Conservation (phyloP, 1,140 invertebrate genomes). For the Saxidomus purpurata region DNA sequence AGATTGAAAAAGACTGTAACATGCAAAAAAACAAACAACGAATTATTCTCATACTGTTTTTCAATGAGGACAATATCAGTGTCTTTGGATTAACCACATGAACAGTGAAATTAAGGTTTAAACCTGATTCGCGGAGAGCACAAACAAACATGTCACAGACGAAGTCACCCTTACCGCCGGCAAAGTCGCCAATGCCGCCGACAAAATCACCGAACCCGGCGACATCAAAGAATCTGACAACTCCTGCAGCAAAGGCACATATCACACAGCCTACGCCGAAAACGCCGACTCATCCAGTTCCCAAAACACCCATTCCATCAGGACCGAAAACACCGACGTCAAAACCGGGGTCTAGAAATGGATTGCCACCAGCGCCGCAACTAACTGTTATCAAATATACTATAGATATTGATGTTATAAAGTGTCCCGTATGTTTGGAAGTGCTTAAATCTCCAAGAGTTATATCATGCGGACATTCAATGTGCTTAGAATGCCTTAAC, state of each 20-base stretch:
- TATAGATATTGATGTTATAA: slow-evolving; percentile 57
- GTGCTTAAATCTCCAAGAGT: slow-evolving; percentile 63
- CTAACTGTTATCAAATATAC: slow-evolving; percentile 24
- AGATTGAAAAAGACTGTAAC: no score
- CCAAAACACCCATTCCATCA: neutral
- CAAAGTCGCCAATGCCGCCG: neutral
- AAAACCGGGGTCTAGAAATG: slow-evolving; percentile 38
- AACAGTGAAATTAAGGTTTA: no score
- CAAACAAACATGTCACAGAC: neutral
- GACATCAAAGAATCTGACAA: neutral
- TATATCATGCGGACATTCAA: slow-evolving; percentile 49
- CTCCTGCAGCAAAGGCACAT: neutral
- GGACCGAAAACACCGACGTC: slow-evolving; percentile 10
- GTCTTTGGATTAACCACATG: no score
- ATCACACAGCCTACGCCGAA: neutral
- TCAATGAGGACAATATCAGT: no score
- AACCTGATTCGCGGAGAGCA: no score
- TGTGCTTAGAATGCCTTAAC: slow-evolving; percentile 57
- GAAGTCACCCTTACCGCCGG: neutral
- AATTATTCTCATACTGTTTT: no score
- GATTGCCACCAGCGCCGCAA: slow-evolving; percentile 49
- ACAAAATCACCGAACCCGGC: neutral
- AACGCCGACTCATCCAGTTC: neutral
- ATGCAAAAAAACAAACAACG: no score
- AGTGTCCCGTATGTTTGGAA: slow-evolving; percentile 58